phyloP scores from a whole-genome alignment of 2,113 vertebrate genomes.

The Gymnarchus niloticus region DNA sequence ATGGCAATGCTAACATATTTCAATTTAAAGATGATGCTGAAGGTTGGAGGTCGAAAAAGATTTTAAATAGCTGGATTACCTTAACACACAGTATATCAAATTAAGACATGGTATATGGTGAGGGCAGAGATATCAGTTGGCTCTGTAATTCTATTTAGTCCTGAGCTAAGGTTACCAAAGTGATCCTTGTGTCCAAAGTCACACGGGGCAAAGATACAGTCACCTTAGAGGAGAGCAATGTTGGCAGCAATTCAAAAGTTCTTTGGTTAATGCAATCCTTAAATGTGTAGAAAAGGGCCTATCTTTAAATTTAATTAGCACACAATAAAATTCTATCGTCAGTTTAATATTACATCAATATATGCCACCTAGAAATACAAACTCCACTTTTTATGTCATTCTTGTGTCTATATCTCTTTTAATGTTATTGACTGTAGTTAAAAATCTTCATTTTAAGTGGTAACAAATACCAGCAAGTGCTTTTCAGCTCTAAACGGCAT shows the following conservation, averaged over 20 bases:
- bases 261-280: not conserved
- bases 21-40: too few relatives aligned
- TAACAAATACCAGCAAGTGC: not conserved
- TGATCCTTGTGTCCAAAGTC: not conserved
- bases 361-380: not conserved
- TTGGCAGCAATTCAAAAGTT: not conserved
- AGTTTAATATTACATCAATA: not conserved
- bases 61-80: not conserved
- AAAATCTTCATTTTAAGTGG: not conserved
- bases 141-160: not conserved
- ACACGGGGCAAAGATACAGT: not conserved
- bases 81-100: not conserved
- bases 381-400: not conserved
- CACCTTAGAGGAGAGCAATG: not conserved
- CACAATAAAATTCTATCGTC: not conserved
- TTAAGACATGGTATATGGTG: too few relatives aligned
- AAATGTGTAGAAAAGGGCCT: not conserved
- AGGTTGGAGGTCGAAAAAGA: too few relatives aligned
- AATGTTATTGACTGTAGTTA: not conserved
- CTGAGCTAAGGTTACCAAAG: not conserved
- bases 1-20: too few relatives aligned
- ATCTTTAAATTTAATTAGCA: not conserved
- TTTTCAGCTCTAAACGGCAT: not conserved
- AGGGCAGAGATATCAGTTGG: not conserved
- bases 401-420: not conserved